Evolutionary conservation across 37 sponge, comb jelly and placozoan genomes (phyloP), one percentile per base, ranked within the genome.

Genomic region (Corticium candelabrum): DNA sequence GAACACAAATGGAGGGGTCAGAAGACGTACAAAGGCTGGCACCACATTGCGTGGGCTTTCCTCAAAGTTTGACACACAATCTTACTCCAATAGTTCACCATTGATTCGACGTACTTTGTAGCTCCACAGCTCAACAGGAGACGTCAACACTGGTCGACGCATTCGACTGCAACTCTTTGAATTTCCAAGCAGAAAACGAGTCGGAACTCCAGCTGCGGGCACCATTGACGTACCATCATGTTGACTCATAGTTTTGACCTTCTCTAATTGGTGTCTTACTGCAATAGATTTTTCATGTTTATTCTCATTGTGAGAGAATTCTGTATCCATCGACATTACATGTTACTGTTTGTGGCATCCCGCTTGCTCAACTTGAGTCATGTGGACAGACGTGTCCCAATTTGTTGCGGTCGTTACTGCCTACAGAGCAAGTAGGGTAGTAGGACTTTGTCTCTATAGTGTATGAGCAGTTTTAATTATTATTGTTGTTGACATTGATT

Each of bases 21-120:
- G 62, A 50, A 21, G 21, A 50, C 62, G 62, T 36, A 72, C 29
- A 32, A 21, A 30, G 86, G 86, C n/a, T 93, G 94, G 94, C 50
- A 86, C 68, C 50, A 76, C 37, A 78, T 93, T 31, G 94, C 94
- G 32, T 93, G 94, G 94, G 90, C 88, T 35, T 93, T 93, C 74
- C 83, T 90, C 21, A 68, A 82, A 70, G 80, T 86, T 27, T 72
- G 29, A n/a, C 21, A 72, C n/a, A n/a, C n/a, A n/a, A n/a, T n/a
- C n/a, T n/a, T n/a, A n/a, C n/a, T n/a, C n/a, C n/a, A n/a, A n/a
- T n/a, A n/a, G n/a, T n/a, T n/a, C n/a, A n/a, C n/a, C n/a, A n/a
- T n/a, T n/a, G n/a, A n/a, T n/a, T n/a, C n/a, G n/a, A n/a, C n/a
- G n/a, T n/a, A n/a, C n/a, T n/a, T n/a, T n/a, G 11, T 50, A 50